Evolutionary conservation across 2,797 vertebrate species (phyloP).

Genomic region (Pseudochromis fuscus): DNA sequence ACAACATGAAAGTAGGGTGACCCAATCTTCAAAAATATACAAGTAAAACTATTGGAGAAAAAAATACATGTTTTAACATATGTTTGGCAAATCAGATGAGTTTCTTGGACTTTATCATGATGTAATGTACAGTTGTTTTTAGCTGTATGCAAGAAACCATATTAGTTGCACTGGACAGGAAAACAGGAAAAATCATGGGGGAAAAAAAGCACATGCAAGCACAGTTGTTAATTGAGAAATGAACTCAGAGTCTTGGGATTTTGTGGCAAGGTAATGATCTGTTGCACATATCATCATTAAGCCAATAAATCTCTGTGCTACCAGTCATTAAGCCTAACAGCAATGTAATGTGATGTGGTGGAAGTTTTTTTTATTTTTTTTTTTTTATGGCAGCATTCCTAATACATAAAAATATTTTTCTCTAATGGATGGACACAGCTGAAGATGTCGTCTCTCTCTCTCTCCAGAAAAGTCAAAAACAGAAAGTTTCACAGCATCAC

Average conservation of each 20-base stretch:
- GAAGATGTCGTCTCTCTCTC: not conserved
- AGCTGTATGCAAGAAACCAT: not conserved
- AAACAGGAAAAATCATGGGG: not conserved
- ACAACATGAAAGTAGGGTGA: not conserved
- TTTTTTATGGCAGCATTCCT: constrained; percentile 38
- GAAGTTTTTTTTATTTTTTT: constrained; percentile 28
- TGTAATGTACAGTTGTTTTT: constrained; percentile 5
- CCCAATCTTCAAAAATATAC: not conserved
- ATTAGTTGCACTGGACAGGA: not conserved
- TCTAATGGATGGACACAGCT: constrained; percentile 16
- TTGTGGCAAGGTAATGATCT: constrained; percentile 76
- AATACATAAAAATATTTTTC: constrained; percentile 22
- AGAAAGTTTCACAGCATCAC: not conserved
- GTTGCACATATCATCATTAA: constrained; percentile 72
- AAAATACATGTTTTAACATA: not conserved
- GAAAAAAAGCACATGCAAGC: constrained; percentile 5
- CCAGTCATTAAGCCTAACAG: constrained; percentile 70
- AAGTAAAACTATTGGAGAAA: not conserved
- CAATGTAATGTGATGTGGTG: constrained; percentile 50
- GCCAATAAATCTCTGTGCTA: constrained; percentile 68
- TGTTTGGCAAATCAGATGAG: not conserved
- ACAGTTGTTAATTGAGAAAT: constrained; percentile 61
- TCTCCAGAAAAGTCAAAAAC: not conserved
- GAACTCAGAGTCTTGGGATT: constrained; percentile 45
- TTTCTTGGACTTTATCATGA: not conserved